These are phyloP conservation scores for Cerastis rubricosa DNA, from an alignment of 2,888 invertebrate genomes.

Conservation along the genomic window DNA sequence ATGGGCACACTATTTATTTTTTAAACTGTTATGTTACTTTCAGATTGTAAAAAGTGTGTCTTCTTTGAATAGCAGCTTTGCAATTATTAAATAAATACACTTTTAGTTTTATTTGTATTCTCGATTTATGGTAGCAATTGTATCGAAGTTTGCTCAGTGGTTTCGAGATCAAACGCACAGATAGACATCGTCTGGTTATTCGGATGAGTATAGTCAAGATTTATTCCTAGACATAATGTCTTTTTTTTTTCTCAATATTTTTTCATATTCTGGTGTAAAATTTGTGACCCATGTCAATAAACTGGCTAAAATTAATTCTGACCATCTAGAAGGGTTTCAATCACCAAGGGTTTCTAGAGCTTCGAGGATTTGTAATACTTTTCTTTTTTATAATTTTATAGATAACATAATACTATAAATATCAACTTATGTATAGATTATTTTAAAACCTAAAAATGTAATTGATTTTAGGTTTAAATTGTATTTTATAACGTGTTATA, in stretches of 20 bases:
- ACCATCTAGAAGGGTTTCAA: no score
- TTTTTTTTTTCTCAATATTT: not conserved
- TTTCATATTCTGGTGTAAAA: not conserved
- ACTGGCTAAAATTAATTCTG: constrained; percentile 2
- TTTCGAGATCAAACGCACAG: constrained; percentile 42
- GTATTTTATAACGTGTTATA: constrained; percentile 39
- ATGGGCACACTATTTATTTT: constrained; percentile 22
- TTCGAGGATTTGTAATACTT: constrained; percentile 24
- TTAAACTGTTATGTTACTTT: not conserved
- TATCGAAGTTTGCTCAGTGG: constrained; percentile 35
- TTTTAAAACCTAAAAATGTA: constrained; percentile 43
- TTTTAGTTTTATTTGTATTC: not conserved
- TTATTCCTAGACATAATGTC: not conserved
- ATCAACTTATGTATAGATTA: constrained; percentile 37
- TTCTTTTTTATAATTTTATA: constrained; percentile 35
- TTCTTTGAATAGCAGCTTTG: constrained; percentile 18
- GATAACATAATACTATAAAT: constrained; percentile 38
- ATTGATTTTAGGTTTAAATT: constrained; percentile 44
- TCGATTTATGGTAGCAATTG: not conserved
- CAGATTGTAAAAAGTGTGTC: not conserved
- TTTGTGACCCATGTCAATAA: constrained; percentile 14
- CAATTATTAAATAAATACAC: constrained; percentile 23
- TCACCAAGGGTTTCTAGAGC: constrained; percentile 33
- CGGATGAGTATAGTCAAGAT: constrained; percentile 4
- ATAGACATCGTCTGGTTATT: constrained; percentile 21